Percentiles rank a stretch among this genome's conserved stretches.
Conservation (phyloP, 2,113 vertebrate genomes). For the Phalacrocorax carbo region DNA sequence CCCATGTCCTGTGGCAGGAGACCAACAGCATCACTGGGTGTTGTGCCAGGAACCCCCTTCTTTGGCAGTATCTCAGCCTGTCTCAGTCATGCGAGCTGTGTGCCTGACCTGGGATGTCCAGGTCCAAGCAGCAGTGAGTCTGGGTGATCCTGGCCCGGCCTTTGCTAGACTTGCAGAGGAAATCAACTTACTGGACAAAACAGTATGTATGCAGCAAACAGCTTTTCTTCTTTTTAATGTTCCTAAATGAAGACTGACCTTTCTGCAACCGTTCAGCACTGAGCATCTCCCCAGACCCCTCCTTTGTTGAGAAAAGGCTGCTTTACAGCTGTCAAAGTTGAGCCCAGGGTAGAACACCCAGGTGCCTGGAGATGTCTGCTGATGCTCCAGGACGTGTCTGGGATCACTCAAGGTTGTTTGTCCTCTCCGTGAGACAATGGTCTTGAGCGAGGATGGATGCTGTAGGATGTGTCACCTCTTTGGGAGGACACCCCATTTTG, state of each 20-base stretch:
- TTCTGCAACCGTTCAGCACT: background rate
- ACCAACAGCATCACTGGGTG: background rate
- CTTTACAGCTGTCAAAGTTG: background rate
- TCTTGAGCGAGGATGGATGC: background rate
- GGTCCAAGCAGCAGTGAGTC: background rate
- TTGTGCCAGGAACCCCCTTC: background rate
- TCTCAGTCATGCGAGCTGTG: background rate
- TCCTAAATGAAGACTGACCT: background rate
- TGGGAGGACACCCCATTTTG: background rate
- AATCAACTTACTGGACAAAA: background rate
- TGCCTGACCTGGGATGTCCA: background rate
- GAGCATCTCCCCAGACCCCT: background rate
- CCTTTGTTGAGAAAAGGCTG: background rate
- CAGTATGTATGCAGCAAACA: background rate
- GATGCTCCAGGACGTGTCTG: background rate
- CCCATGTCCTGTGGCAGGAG: background rate
- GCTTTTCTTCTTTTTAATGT: background rate
- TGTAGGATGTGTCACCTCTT: background rate
- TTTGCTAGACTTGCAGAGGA: background rate
- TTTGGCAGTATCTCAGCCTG: background rate
- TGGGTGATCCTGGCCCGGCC: background rate
- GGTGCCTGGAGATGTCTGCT: background rate
- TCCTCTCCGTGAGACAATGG: background rate
- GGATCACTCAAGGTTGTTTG: background rate
- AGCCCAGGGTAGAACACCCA: background rate